Conservation (phyloP, 2,797 vertebrate species). For the Percopsis omiscomaycus region DNA sequence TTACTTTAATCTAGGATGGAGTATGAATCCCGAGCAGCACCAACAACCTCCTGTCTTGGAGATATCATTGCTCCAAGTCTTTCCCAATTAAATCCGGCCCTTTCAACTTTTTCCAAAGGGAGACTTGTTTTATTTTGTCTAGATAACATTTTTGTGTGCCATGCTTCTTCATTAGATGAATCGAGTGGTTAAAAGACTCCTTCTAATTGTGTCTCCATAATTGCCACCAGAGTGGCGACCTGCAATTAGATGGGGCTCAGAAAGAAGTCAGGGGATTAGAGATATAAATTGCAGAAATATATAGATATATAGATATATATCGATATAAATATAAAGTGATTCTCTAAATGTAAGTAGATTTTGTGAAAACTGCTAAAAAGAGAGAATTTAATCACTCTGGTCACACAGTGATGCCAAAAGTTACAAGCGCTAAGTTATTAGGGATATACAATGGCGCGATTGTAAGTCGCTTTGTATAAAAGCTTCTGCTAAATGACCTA, state of each 20-base stretch:
- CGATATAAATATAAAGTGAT: slow-evolving; percentile 22
- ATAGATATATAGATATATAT: too few species aligned
- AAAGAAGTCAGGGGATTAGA: slow-evolving; percentile 39
- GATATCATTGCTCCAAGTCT: slow-evolving; percentile 27
- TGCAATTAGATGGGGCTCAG: slow-evolving; percentile 58
- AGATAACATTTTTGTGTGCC: slow-evolving; percentile 20
- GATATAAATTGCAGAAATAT: slow-evolving; percentile 32
- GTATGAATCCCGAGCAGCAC: slow-evolving; percentile 9
- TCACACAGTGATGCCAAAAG: too few species aligned
- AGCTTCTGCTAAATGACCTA: too few species aligned
- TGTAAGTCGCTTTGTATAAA: too few species aligned
- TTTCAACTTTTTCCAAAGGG: slow-evolving; percentile 16
- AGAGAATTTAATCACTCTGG: too few species aligned
- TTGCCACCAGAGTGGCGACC: slow-evolving; percentile 40
- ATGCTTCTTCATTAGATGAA: slow-evolving; percentile 54
- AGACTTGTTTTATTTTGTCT: slow-evolving; percentile 4
- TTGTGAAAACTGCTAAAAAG: too few species aligned
- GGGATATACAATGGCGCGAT: too few species aligned
- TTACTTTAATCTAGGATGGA: slow-evolving; percentile 7
- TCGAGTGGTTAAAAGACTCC: slow-evolving; percentile 46
- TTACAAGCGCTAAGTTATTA: too few species aligned
- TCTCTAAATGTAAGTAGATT: background rate
- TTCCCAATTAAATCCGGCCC: slow-evolving; percentile 49
- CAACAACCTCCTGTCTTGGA: slow-evolving; percentile 19
- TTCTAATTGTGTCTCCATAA: slow-evolving; percentile 69